Evolutionary conservation across 2,113 vertebrate genomes (phyloP).

Genomic region (Crotalus helleri): DNA sequence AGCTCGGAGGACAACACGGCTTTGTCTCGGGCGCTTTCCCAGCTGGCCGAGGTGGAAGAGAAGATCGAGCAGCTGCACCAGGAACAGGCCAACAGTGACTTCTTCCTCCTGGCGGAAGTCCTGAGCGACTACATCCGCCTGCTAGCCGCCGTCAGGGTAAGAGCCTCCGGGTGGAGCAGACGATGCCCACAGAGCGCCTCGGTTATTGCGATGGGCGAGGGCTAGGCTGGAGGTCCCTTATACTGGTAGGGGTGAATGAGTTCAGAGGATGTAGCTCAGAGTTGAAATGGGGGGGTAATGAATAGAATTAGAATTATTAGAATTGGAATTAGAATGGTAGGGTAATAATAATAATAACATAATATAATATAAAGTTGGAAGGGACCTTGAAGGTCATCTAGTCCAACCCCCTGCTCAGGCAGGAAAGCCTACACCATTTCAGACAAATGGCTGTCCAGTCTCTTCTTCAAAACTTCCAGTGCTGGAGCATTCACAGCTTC

Average conservation of each 20-base stretch:
- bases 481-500: too few relatives aligned
- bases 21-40: conserved; percentile 89
- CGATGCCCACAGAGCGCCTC: neutral
- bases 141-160: conserved; percentile 86
- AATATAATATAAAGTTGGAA: too few relatives aligned
- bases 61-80: conserved; percentile 95
- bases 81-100: conserved; percentile 83
- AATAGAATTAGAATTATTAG: too few relatives aligned
- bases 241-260: neutral
- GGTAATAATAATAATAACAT: too few relatives aligned
- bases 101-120: conserved; percentile 88
- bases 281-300: neutral
- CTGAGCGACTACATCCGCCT: conserved; percentile 94
- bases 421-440: too few relatives aligned
- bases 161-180: neutral
- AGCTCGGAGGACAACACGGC: conserved; percentile 98
- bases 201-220: neutral
- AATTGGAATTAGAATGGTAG: too few relatives aligned
- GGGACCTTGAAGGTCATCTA: too few relatives aligned
- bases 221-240: neutral
- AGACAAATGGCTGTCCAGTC: too few relatives aligned
- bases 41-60: conserved; percentile 96
- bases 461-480: too few relatives aligned
- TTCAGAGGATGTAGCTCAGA: neutral
- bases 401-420: too few relatives aligned